Conservation (phyloP, 2,888 invertebrate genomes). For the Pachydiplax longipennis region DNA sequence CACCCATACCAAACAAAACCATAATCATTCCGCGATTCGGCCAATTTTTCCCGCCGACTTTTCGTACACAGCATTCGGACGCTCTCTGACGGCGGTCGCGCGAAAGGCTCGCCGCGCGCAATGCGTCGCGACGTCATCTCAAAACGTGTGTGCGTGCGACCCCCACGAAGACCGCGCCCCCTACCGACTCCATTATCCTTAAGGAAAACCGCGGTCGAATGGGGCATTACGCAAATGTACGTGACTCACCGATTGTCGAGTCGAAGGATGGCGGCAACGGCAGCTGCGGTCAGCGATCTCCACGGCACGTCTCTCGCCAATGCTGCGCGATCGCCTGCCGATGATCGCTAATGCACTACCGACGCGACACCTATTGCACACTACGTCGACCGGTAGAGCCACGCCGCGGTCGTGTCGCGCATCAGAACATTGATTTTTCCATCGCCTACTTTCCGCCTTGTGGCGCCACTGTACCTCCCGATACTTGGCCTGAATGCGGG, state of each 20-base stretch:
- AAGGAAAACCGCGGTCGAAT: background rate
- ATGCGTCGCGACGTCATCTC: background rate
- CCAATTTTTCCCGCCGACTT: background rate
- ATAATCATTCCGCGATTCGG: too few relatives aligned
- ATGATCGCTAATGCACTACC: slow-evolving; percentile 26
- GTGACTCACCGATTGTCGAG: slow-evolving; percentile 18
- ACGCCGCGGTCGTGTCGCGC: background rate
- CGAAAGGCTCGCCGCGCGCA: slow-evolving; percentile 26
- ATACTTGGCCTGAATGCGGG: background rate
- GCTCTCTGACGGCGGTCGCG: slow-evolving; percentile 2
- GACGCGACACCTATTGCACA: slow-evolving; percentile 36
- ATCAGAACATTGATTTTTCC: slow-evolving; percentile 36
- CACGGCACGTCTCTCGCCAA: slow-evolving; percentile 11
- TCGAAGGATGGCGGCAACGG: background rate
- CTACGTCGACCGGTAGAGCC: slow-evolving; percentile 17
- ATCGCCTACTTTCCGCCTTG: background rate
- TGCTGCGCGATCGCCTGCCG: background rate
- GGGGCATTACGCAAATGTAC: background rate
- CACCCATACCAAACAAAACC: too few relatives aligned
- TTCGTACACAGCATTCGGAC: background rate
- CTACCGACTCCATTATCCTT: background rate
- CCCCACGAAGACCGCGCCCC: background rate
- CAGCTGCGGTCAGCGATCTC: background rate
- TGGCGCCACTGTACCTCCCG: slow-evolving; percentile 1
- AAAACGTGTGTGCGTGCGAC: slow-evolving; percentile 22